phyloP scores from a whole-genome alignment of 2,113 vertebrate species.

The Stegostoma tigrinum region DNA sequence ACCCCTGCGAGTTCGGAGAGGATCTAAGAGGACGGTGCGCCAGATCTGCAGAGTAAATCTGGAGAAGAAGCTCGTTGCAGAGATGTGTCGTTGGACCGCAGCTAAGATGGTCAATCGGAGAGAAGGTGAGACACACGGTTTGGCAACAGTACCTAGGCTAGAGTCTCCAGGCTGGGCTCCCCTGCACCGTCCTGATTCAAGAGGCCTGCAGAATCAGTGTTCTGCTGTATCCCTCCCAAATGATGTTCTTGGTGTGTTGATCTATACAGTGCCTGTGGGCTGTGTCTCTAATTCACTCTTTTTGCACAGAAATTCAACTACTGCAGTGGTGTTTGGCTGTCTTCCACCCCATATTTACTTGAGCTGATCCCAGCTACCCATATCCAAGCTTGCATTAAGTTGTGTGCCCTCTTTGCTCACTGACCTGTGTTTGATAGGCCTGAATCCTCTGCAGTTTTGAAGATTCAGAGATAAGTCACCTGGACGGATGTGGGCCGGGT shows the following conservation, averaged over 20 bases:
- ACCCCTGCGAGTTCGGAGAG: background rate
- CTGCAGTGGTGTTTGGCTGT: background rate
- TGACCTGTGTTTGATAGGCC: background rate
- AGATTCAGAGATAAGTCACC: too few species aligned
- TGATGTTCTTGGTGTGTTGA: background rate
- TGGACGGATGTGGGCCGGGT: too few species aligned
- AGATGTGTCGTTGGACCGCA: background rate
- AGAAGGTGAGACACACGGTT: background rate
- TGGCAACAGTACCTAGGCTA: too few species aligned
- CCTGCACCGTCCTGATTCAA: background rate
- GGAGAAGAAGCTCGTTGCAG: background rate
- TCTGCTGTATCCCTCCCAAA: background rate
- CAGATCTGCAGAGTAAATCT: background rate
- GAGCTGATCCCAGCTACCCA: background rate
- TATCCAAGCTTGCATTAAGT: background rate
- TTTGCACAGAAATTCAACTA: too few species aligned
- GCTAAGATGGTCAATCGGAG: background rate
- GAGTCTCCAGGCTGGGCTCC: background rate
- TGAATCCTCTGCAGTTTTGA: too few species aligned
- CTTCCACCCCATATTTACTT: background rate
- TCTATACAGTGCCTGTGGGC: background rate
- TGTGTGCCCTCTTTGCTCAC: background rate
- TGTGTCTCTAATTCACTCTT: background rate
- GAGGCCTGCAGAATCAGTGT: background rate
- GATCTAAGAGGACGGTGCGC: background rate